phyloP scores from a whole-genome alignment of 2,113 vertebrate genomes.

The Nyctibius bracteatus region DNA sequence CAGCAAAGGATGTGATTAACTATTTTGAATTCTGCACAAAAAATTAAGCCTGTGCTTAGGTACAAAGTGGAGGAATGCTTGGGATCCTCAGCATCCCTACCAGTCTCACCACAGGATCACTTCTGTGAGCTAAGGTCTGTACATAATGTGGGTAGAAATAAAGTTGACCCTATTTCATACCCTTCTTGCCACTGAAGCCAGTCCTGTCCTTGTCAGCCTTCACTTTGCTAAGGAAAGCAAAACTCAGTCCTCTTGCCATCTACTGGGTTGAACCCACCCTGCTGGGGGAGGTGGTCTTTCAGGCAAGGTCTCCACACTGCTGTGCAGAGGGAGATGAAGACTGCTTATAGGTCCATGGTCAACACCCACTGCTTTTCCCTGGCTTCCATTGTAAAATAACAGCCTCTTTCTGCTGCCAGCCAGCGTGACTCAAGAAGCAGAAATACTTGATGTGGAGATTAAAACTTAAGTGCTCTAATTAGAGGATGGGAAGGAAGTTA shows the following conservation, averaged over 20 bases:
- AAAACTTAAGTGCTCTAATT: neutral
- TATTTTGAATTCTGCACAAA: neutral
- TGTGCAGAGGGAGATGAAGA: neutral
- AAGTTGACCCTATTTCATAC: neutral
- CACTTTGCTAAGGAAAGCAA: neutral
- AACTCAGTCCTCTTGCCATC: neutral
- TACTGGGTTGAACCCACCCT: neutral
- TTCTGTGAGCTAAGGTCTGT: neutral
- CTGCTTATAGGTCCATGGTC: no score
- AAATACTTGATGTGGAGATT: neutral
- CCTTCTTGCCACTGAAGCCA: neutral
- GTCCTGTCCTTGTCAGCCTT: neutral
- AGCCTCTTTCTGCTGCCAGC: neutral
- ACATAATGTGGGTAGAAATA: rapidly evolving
- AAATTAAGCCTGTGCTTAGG: neutral
- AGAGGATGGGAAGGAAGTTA: neutral
- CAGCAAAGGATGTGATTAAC: neutral
- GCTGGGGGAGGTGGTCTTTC: neutral
- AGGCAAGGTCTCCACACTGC: neutral
- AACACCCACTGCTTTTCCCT: neutral
- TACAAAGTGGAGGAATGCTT: neutral
- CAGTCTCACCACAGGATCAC: no score
- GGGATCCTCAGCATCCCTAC: neutral
- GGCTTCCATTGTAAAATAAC: neutral
- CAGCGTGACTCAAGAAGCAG: neutral